These are phyloP conservation scores for Macaria notata DNA, from an alignment of 2,888 invertebrate genomes.

Conservation along the genomic window DNA sequence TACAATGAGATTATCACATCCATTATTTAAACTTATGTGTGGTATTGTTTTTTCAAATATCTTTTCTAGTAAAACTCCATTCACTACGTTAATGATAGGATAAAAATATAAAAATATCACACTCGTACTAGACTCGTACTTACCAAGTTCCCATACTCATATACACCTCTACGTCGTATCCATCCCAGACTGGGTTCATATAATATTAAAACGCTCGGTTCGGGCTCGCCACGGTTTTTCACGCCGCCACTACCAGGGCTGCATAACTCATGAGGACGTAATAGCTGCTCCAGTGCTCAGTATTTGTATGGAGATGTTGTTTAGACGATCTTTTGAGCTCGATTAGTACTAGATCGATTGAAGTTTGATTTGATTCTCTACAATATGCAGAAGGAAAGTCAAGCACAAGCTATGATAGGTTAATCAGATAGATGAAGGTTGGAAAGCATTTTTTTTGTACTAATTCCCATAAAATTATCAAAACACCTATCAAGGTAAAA, in stretches of 20 bases:
- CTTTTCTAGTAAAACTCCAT: no score
- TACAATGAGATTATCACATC: no score
- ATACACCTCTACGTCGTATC: slow-evolving; percentile 31
- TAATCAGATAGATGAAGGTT: no score
- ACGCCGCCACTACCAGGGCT: slow-evolving; percentile 65
- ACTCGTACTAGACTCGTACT: no score
- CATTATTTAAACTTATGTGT: no score
- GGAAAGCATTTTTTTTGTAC: no score
- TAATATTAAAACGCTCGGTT: slow-evolving; percentile 69
- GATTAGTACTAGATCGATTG: slow-evolving; percentile 48
- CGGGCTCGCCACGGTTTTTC: slow-evolving; percentile 67
- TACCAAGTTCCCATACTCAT: slow-evolving; percentile 6
- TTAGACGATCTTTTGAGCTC: slow-evolving; percentile 60
- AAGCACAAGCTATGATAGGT: no score
- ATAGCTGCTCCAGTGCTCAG: slow-evolving; percentile 69
- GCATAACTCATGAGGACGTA: slow-evolving; percentile 76
- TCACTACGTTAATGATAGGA: no score
- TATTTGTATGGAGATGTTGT: slow-evolving; percentile 60
- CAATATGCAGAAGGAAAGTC: background rate
- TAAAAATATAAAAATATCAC: no score
- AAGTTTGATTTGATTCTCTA: slow-evolving; percentile 4
- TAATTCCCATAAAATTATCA: no score
- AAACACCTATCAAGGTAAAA: no score
- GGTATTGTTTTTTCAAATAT: no score
- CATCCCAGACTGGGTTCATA: slow-evolving; percentile 65